Evolutionary conservation across 2,797 vertebrate genomes (phyloP).

Genomic region (Cuculus canorus): DNA sequence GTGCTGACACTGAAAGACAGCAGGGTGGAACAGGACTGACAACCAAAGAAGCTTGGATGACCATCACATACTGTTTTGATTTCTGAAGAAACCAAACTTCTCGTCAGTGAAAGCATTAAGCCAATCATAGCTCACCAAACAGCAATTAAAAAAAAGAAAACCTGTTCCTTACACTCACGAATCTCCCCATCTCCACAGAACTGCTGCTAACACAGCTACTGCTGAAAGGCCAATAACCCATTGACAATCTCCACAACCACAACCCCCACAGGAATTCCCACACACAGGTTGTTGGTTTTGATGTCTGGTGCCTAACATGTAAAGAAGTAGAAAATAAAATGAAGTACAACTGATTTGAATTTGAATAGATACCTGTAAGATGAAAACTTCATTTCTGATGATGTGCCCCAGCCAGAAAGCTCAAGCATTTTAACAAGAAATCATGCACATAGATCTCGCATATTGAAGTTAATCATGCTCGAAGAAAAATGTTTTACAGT

Average conservation of each 20-base stretch:
- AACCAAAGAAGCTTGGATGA: not conserved
- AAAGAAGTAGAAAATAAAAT: not conserved
- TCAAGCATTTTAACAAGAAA: not conserved
- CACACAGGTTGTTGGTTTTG: not conserved
- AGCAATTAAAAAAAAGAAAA: not conserved
- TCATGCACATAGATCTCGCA: fast-evolving
- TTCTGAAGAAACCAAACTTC: not conserved
- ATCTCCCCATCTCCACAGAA: not conserved
- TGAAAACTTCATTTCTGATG: not conserved
- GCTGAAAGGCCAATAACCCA: not conserved
- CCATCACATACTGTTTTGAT: not conserved
- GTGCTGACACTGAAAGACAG: not conserved
- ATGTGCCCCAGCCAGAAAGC: not conserved
- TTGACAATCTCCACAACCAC: not conserved
- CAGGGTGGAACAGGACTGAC: not conserved
- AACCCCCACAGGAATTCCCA: not conserved
- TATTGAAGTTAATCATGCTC: not conserved
- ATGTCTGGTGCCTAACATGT: not conserved
- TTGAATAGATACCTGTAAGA: not conserved
- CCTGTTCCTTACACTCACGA: not conserved
- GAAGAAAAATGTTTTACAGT: not conserved
- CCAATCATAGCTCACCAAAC: not conserved
- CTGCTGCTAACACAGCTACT: not conserved
- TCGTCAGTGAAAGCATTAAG: not conserved
- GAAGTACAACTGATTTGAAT: not conserved